Percentiles rank a stretch among this genome's conserved stretches.
phyloP scores from a whole-genome alignment of 2,888 invertebrate species.

The Polietes domitor region DNA sequence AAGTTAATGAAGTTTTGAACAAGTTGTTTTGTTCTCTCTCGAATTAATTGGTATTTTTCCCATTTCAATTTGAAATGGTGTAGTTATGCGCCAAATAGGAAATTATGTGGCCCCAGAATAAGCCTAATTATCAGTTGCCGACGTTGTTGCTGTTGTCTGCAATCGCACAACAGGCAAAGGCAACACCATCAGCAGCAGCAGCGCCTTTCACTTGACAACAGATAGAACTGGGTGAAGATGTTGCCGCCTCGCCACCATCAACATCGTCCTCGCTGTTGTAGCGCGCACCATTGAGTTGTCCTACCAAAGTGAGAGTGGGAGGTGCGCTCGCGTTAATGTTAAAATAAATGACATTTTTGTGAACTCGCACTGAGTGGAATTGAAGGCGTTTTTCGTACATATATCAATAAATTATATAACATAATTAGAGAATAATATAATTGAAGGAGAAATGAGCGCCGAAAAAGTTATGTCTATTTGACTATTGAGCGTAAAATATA shows the following conservation, averaged over 20 bases:
- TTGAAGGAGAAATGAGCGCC: constrained; percentile 18
- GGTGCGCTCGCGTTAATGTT: constrained; percentile 1
- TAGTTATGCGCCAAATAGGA: constrained; percentile 20
- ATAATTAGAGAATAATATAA: constrained; percentile 32
- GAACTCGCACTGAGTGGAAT: constrained; percentile 25
- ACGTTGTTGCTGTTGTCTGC: neutral
- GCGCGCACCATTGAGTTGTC: neutral
- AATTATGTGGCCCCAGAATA: constrained; percentile 24
- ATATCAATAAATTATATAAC: constrained; percentile 35
- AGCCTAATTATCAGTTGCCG: constrained; percentile 44
- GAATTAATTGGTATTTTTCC: neutral
- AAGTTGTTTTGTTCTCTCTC: too few species aligned
- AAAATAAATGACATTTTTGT: constrained; percentile 50
- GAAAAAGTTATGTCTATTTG: neutral
- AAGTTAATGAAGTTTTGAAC: too few species aligned
- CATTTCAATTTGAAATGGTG: constrained; percentile 26
- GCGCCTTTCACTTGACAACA: neutral
- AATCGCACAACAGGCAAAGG: neutral
- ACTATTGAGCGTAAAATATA: constrained; percentile 7
- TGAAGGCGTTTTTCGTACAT: constrained; percentile 7
- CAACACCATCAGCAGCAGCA: neutral
- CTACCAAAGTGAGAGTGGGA: neutral
- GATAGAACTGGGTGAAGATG: neutral
- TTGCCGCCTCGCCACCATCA: too few species aligned
- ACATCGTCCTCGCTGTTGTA: neutral